Base-by-base conservation (phyloP, 2,888 invertebrate genomes). In the Spisula subtruncata region DNA sequence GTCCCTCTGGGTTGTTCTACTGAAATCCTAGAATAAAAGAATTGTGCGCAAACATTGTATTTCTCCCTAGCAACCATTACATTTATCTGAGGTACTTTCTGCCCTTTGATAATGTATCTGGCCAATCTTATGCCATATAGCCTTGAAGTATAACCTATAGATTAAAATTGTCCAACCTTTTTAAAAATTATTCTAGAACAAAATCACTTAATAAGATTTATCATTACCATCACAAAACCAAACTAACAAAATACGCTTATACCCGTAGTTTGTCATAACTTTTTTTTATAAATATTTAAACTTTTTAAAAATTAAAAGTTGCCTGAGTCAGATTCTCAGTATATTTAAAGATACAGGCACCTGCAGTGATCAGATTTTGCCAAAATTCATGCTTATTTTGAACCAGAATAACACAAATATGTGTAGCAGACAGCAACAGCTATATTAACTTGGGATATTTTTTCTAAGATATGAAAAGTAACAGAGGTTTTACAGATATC, bases 31-130 rank as follows among this genome's bases (percentile, higher is more conserved):
- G 75, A 75, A 75, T 75, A 10, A 18, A 35, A 75, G 35, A 75
- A 75, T 75, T 75, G 75, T 75, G 32, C 75, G 35, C 35, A 75
- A 75, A 75, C 75, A 75, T 75, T 75, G 35, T 32, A 75, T 2
- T 16, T 75, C 32, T 75, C 32, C 51, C 32, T 75, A 75, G 75
- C 75, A 75, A 75, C 75, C 75, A 32, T 32, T 75, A 16, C 18
- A 75, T 75, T 75, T 75, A 35, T 35, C 75, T 75, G 12, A 35
- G 35, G 75, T 75, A 75, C 75, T 75, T 75, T 35, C 75, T 32
- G 75, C 25, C 35, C 75, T 75, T 75, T 75, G 75, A 75, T 75
- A 75, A 75, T 75, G 35, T 75, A 66, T 8, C 41, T 41, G 41
- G 41, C 41, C 2, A 66, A 66, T 66, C 25, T 66, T 25, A 25